These are phyloP conservation scores for Ennomos fuscantarius DNA, from an alignment of 2,888 invertebrate species.

Conservation along the genomic window DNA sequence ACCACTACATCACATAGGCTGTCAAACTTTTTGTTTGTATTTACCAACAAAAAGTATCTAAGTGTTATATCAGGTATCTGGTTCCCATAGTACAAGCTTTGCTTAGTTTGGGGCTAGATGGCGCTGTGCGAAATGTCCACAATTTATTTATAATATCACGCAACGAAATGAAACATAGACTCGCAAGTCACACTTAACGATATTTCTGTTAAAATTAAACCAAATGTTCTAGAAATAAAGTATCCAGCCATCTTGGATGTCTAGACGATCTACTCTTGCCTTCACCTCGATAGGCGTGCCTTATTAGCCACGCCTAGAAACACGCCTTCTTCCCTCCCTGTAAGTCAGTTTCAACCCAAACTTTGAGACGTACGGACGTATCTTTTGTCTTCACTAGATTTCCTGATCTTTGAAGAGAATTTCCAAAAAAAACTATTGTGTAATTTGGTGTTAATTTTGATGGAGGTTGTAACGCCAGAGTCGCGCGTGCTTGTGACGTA, in stretches of 20 bases:
- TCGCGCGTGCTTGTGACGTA: background rate
- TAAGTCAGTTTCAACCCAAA: slow-evolving; percentile 25
- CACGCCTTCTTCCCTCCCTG: slow-evolving; percentile 27
- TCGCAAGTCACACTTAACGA: too few species aligned
- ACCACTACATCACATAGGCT: too few species aligned
- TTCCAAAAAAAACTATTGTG: slow-evolving; percentile 2
- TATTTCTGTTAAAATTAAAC: too few species aligned
- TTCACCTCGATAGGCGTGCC: slow-evolving; percentile 28
- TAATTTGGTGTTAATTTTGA: slow-evolving; percentile 4
- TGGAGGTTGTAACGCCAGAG: background rate
- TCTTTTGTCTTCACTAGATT: background rate
- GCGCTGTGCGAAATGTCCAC: too few species aligned
- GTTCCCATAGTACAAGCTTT: too few species aligned
- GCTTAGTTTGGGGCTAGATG: too few species aligned
- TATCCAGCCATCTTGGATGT: slow-evolving; percentile 32
- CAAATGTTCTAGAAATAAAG: too few species aligned
- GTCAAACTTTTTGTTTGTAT: too few species aligned
- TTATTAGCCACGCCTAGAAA: slow-evolving; percentile 22
- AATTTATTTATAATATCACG: too few species aligned
- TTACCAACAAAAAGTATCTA: too few species aligned
- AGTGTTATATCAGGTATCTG: too few species aligned
- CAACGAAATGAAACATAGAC: too few species aligned
- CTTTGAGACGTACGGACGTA: slow-evolving; percentile 26
- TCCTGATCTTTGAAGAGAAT: background rate
- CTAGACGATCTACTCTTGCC: slow-evolving; percentile 33